Base-by-base conservation (phyloP, 2,797 vertebrate species). In the Microctenopoma lineatum region DNA sequence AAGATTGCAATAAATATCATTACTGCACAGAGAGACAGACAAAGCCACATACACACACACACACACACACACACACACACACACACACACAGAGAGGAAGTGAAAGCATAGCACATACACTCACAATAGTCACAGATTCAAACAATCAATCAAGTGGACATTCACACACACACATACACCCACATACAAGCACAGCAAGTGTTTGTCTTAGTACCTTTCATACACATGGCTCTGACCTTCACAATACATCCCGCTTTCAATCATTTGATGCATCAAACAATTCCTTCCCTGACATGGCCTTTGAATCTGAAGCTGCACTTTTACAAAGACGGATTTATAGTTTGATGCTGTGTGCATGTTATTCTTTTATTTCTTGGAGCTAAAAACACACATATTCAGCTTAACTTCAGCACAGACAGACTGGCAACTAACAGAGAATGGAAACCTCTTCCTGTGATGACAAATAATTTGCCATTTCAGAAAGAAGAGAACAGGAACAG, bases 1-100 rank as follows among this genome's bases (percentile, higher is more conserved):
- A 87, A 89, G 81, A 88, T 82, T 90, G 84, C 77, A 89, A 87
- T 88, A 91, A 89, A 91, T 91, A 89, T 90, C 81, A 89, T 89
- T 87, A 90, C 76, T 78, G 84, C 81, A 79, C 78, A 63, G 64
- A 52, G 54, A 65, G 53, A 47, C 36, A 36, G 55, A 70, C 77
- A 87, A 70, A 87, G 73, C 45, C 65, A 57, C 16, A 38, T 51
- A 73, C 38, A 66, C 36, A 59, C 62, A 51, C 51, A 41, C 36
- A 48, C 27, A 32, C 32, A 32, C 32, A 34, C 32, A 34, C 32
- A 34, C 32, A 34, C 32, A 34, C 7, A 32, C 5, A 32, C 29
- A 53, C 45, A 42, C 42, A 71, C 39, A 51, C 47, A 41, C 29
- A 48, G 21, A 63, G 26, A 45, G 26, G 56, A 45, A 39, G 41